phyloP scores from a whole-genome alignment of 2,888 invertebrate genomes.

The Achlya flavicornis region DNA sequence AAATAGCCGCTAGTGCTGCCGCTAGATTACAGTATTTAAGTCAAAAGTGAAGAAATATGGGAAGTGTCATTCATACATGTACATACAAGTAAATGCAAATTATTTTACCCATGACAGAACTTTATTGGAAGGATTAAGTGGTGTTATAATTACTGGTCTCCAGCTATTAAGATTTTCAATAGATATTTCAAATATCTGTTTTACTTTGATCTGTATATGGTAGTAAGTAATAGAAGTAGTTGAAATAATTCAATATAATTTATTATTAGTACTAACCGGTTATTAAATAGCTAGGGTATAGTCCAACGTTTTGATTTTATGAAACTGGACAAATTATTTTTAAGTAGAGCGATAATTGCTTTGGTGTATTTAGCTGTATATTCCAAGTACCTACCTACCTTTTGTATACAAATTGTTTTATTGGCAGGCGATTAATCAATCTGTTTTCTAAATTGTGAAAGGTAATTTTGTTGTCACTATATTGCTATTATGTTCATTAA shows the following conservation, averaged over 20 bases:
- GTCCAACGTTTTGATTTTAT: background rate
- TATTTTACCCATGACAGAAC: background rate
- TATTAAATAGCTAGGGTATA: background rate
- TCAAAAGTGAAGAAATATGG: background rate
- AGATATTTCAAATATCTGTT: background rate
- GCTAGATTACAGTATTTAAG: constrained; percentile 3
- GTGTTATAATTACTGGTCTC: background rate
- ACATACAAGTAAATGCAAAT: background rate
- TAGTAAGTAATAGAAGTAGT: background rate
- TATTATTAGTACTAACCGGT: background rate
- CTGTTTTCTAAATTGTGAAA: no score
- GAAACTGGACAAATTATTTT: background rate
- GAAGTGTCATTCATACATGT: background rate
- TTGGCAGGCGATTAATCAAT: no score
- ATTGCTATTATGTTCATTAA: no score
- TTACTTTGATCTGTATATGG: background rate
- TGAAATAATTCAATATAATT: background rate
- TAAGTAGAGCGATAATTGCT: no score
- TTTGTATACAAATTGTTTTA: no score
- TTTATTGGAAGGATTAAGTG: background rate
- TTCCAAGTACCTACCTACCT: no score
- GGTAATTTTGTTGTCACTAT: no score
- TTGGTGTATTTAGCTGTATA: no score
- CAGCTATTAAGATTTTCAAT: background rate
- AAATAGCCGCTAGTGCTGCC: background rate